phyloP scores from a whole-genome alignment of 2,888 invertebrate genomes.

The Macaria liturata region DNA sequence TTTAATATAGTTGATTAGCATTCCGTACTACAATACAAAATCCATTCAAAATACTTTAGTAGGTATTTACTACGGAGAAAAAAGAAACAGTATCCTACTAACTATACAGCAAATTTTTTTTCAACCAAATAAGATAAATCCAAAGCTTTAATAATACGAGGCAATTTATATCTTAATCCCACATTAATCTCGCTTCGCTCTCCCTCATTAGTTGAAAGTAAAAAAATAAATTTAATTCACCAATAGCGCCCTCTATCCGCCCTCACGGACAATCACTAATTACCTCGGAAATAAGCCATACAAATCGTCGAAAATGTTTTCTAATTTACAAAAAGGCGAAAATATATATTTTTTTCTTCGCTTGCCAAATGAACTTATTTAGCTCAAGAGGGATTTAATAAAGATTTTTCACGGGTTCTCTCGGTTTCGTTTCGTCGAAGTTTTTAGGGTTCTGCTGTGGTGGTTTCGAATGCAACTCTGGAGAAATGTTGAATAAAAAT shows the following conservation, averaged over 20 bases:
- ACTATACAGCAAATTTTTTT: no score
- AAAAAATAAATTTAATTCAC: conserved; percentile 67
- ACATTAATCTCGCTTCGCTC: conserved; percentile 52
- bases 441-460: conserved; percentile 50
- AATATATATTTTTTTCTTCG: conserved; percentile 51
- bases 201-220: conserved; percentile 68
- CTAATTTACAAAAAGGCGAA: conserved; percentile 72
- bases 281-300: conserved; percentile 73
- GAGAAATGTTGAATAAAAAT: no score
- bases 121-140: conserved; percentile 24
- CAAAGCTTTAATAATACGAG: conserved; percentile 34
- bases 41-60: no score
- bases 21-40: no score
- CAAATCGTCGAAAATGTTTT: conserved; percentile 81
- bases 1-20: no score
- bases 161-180: conserved; percentile 55
- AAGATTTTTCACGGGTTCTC: conserved; percentile 78
- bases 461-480: neutral
- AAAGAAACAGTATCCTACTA: no score
- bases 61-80: no score
- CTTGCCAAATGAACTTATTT: conserved; percentile 80
- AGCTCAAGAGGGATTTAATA: conserved; percentile 78
- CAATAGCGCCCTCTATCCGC: conserved; percentile 48
- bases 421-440: conserved; percentile 68
- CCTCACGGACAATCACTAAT: conserved; percentile 74